Conservation (phyloP, 2,888 invertebrate genomes). For the Gnatocerus cornutus region DNA sequence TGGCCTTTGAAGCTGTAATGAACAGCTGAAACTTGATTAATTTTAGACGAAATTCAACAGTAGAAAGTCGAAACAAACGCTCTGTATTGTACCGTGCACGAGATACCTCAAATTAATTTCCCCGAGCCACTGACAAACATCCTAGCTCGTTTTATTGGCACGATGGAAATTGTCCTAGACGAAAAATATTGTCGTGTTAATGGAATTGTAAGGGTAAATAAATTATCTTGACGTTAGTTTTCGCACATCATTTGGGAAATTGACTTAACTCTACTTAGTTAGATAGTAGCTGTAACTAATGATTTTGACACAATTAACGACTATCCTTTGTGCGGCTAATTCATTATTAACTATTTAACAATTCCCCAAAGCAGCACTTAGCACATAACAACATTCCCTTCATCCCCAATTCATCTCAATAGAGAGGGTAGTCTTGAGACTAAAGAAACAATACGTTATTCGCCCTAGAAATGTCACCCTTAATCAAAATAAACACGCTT, state of each 20-base stretch:
- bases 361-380: slow-evolving; percentile 3
- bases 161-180: neutral
- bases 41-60: neutral
- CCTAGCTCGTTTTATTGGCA: neutral
- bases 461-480: neutral
- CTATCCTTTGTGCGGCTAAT: neutral
- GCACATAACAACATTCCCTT: neutral
- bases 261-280: too few species aligned
- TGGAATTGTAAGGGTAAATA: too few species aligned
- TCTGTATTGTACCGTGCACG: neutral
- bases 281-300: too few species aligned
- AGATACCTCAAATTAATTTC: slow-evolving; percentile 7
- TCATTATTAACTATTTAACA: slow-evolving; percentile 8
- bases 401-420: neutral
- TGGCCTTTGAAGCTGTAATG: neutral
- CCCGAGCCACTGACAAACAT: neutral
- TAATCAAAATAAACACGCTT: too few species aligned
- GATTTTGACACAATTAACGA: neutral
- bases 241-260: too few species aligned
- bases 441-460: neutral
- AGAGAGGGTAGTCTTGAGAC: neutral
- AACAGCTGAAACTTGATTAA: slow-evolving; percentile 3
- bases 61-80: neutral
- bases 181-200: too few species aligned
- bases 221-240: too few species aligned